A percentile compares a stretch with the other conserved stretches of the same genome.
phyloP scores from a whole-genome alignment of 2,888 invertebrate species.

The Ormyrus rosae region DNA sequence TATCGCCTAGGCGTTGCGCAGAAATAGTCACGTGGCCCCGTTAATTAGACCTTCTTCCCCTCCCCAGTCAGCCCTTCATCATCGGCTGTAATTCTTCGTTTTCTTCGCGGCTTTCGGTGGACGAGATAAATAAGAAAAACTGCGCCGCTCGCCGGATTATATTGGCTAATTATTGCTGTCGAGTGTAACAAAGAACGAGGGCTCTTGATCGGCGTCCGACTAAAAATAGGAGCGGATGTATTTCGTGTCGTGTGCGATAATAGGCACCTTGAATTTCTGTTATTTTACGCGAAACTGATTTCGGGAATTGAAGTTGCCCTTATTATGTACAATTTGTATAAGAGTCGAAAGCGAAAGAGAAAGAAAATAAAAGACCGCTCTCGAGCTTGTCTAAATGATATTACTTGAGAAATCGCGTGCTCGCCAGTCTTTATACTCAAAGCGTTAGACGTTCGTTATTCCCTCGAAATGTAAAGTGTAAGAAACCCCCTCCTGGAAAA shows the following conservation, averaged over 20 bases:
- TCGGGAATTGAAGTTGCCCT: background rate
- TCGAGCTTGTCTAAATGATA: constrained; percentile 48
- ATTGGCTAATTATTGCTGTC: too few relatives aligned
- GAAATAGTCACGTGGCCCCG: constrained; percentile 1
- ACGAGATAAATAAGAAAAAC: constrained; percentile 10
- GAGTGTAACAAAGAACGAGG: too few relatives aligned
- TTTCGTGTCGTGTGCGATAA: too few relatives aligned
- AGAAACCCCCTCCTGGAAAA: background rate
- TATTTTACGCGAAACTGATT: background rate
- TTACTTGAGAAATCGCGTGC: constrained; percentile 51
- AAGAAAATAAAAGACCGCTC: constrained; percentile 40
- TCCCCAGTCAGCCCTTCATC: constrained; percentile 24
- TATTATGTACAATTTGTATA: constrained; percentile 15
- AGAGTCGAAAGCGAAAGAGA: constrained; percentile 22
- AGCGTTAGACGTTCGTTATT: constrained; percentile 40
- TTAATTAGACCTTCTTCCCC: constrained; percentile 39
- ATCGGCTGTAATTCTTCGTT: constrained; percentile 39
- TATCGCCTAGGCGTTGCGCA: too few relatives aligned
- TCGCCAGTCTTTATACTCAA: constrained; percentile 36
- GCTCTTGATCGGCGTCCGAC: too few relatives aligned
- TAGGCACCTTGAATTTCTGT: background rate
- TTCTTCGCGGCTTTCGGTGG: background rate
- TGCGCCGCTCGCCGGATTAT: too few relatives aligned
- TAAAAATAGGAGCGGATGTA: too few relatives aligned
- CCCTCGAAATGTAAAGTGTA: constrained; percentile 49